Percentiles rank a stretch among this genome's conserved stretches.
These are phyloP conservation scores for Plagodis pulveraria DNA, from an alignment of 2,888 invertebrate species.

Conservation along the genomic window DNA sequence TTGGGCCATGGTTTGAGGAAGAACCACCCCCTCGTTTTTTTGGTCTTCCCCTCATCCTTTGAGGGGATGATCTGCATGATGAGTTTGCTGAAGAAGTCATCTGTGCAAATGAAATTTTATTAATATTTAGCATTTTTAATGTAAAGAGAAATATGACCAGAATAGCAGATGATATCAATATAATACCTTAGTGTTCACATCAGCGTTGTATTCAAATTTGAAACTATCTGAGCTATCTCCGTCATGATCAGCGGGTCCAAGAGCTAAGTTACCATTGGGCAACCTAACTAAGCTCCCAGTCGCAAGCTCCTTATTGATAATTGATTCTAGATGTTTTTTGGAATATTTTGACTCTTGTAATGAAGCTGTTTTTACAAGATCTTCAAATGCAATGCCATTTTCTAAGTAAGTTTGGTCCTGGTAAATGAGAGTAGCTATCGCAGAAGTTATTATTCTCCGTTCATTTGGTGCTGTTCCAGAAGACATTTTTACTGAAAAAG, in stretches of 20 bases:
- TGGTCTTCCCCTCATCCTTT: slow-evolving; percentile 75
- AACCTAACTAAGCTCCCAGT: slow-evolving; percentile 88
- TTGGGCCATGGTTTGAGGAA: slow-evolving; percentile 54
- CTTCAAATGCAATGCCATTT: slow-evolving; percentile 88
- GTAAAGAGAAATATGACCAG: too few species aligned
- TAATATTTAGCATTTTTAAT: background rate
- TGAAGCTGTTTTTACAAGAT: slow-evolving; percentile 87
- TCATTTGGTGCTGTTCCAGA: slow-evolving; percentile 71
- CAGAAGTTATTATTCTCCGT: slow-evolving; percentile 86
- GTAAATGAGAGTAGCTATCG: slow-evolving; percentile 89
- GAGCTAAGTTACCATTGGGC: slow-evolving; percentile 88
- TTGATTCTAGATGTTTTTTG: slow-evolving; percentile 86
- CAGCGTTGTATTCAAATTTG: slow-evolving; percentile 73
- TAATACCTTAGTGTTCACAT: slow-evolving; percentile 73
- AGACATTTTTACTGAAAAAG: slow-evolving; percentile 71
- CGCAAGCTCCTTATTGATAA: slow-evolving; percentile 89
- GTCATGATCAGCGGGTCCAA: slow-evolving; percentile 86
- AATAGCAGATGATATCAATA: too few species aligned
- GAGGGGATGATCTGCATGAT: slow-evolving; percentile 78
- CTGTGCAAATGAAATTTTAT: slow-evolving; percentile 45
- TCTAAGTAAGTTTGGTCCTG: slow-evolving; percentile 89
- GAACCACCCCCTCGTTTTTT: slow-evolving; percentile 68
- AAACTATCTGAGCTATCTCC: slow-evolving; percentile 82
- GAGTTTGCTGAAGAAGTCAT: slow-evolving; percentile 82
- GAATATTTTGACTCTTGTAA: slow-evolving; percentile 87